Conservation (phyloP, 2,113 vertebrate genomes). For the Aplodontia rufa region DNA sequence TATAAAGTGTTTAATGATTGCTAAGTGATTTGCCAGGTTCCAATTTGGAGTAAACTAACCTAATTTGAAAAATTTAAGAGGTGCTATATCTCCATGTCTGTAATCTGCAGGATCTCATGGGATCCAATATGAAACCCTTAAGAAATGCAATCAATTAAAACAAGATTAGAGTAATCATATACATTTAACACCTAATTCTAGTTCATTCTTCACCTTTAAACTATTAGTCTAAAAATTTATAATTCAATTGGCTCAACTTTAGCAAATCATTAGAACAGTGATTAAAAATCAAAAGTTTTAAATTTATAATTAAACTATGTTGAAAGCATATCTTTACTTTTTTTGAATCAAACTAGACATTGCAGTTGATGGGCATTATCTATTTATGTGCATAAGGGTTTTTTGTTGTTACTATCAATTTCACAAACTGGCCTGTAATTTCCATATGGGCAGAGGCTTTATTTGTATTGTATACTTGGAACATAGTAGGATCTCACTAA, state of each 20-base stretch:
- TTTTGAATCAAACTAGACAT: conserved; percentile 11
- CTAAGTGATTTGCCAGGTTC: neutral
- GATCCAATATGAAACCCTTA: neutral
- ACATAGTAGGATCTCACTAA: neutral
- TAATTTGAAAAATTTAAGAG: neutral
- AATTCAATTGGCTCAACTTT: neutral
- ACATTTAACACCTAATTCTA: neutral
- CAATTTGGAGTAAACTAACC: neutral
- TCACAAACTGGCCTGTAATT: neutral
- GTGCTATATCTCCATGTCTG: neutral
- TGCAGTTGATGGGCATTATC: neutral
- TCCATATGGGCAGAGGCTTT: neutral
- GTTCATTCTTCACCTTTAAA: neutral
- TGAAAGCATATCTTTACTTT: neutral
- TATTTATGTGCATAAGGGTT: neutral
- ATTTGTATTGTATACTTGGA: neutral
- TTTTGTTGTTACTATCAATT: neutral
- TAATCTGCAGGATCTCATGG: neutral
- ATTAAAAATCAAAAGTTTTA: neutral
- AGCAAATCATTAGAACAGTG: neutral
- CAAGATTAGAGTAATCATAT: neutral
- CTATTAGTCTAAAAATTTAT: neutral
- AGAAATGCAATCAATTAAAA: neutral
- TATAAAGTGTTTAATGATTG: conserved; percentile 10
- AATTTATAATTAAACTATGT: neutral